These are phyloP conservation scores for Trididemnum nubilum DNA, from an alignment of 23 tunicate genomes.

Conservation along the genomic window DNA sequence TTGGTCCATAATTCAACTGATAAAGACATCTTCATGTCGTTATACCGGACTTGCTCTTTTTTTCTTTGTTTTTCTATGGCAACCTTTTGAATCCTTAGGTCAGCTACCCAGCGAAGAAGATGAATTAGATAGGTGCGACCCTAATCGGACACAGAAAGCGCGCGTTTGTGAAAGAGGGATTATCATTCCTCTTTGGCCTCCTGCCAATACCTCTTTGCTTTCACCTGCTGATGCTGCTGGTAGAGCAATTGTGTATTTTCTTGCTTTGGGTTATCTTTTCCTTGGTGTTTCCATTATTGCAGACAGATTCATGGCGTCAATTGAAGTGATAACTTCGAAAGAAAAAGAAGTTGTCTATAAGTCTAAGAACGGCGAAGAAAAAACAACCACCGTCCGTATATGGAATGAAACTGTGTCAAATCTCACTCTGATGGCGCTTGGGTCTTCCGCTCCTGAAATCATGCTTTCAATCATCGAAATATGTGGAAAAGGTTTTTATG, in stretches of 20 bases:
- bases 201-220: conserved; percentile 45
- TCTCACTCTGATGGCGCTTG: conserved; percentile 98
- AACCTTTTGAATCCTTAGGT: not conserved
- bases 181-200: conserved; percentile 75
- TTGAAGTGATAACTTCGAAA: conserved; percentile 97
- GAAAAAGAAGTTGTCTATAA: conserved; percentile 84
- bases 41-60: not conserved
- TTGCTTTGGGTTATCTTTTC: conserved; percentile 78
- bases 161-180: conserved; percentile 70
- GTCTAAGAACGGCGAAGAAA: conserved; percentile 57
- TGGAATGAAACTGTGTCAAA: conserved; percentile 99
- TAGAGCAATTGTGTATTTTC: conserved; percentile 79
- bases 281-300: conserved; percentile 98
- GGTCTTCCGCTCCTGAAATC: conserved; percentile 97
- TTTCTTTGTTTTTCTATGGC: not conserved
- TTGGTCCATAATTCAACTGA: no score
- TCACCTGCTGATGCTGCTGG: conserved; percentile 66
- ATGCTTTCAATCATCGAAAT: conserved; percentile 97
- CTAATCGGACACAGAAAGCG: conserved; percentile 23
- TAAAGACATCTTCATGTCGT: no score
- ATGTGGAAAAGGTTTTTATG: conserved; percentile 68
- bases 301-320: conserved; percentile 99
- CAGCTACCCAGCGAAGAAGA: not conserved
- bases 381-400: conserved; percentile 71
- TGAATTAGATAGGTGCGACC: conserved; percentile 20